Base-by-base conservation (phyloP, 2,888 invertebrate genomes). In the Belgica antarctica region DNA sequence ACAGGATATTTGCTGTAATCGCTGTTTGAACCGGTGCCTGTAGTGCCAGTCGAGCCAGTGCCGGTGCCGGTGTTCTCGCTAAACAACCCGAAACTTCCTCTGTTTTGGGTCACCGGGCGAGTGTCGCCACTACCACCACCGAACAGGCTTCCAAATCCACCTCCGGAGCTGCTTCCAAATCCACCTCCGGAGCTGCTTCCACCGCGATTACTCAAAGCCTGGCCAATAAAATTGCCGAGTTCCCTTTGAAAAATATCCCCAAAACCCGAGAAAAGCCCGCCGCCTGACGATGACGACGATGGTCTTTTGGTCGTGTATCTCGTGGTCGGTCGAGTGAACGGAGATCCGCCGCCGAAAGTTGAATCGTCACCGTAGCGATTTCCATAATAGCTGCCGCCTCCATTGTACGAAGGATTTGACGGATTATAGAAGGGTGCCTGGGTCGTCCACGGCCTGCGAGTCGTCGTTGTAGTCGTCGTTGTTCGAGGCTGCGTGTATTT, bases 341-440 rank as follows among this genome's bases (percentile, higher is more conserved):
- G 28, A 1, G 52, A 47, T 4, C 59, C 59, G n/a, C n/a, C n/a
- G n/a, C 36, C 36, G 41, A 27, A 59, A 27, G 25, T 36, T 65
- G 65, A 22, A 61, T 61, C 61, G 27, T 69, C 68, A 25, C 41
- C 70, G 15, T 61, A 70, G 27, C 70, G 70, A 70, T 61, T 70
- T 59, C 61, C 61, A 57, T 27, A 61, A 36, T 41, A 70, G 4
- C 61, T 28, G 15, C 70, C 70, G 24, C 70, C 70, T 1, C 70
- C 70, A 4, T 34, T 25, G 17, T 59, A 70, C 10, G 70, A 41
- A 10, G 70, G 70, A 61, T 70, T 70, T 15, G 41, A 7, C 4
- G 70, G 70, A 61, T 70, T 61, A 61, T 70, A 70, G 41, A 61
- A 70, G 15, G 61, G 41, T 10, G 70, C n/a, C 17, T 31, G 24